Conservation (phyloP, 2,797 vertebrate genomes). For the Lophius americanus region DNA sequence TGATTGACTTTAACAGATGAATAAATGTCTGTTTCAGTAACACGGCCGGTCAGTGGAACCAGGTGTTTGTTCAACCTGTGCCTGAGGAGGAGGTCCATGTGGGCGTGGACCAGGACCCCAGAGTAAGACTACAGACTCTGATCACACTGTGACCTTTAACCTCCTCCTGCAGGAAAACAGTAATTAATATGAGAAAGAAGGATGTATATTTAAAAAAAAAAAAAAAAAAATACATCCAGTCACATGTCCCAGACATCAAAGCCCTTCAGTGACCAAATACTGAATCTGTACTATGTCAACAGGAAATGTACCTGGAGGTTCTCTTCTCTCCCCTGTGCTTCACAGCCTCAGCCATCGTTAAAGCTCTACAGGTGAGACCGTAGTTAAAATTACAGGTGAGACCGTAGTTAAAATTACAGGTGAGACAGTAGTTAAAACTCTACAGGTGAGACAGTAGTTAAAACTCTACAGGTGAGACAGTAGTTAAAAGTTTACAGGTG, state of each 20-base stretch:
- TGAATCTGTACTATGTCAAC: constrained; percentile 23
- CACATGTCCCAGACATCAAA: too few species aligned
- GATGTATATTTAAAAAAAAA: too few species aligned
- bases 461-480: too few species aligned
- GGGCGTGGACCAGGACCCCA: constrained; percentile 90
- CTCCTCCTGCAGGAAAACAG: too few species aligned
- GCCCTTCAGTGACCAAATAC: not conserved
- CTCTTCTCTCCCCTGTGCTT: constrained; percentile 90
- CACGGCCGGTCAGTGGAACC: constrained; percentile 91
- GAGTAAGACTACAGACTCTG: constrained; percentile 79
- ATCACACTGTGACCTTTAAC: not conserved
- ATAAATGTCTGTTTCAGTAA: constrained; percentile 77
- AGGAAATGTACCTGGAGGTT: constrained; percentile 91
- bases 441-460: too few species aligned
- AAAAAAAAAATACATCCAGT: too few species aligned
- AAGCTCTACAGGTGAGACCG: constrained; percentile 89
- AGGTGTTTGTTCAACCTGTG: constrained; percentile 91
- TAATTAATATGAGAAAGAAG: not conserved
- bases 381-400: not conserved
- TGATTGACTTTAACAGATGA: not conserved
- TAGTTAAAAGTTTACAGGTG: too few species aligned
- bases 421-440: too few species aligned
- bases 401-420: too few species aligned
- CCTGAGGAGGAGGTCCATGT: constrained; percentile 90
- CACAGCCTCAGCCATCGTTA: constrained; percentile 87